Conservation (phyloP, 2,888 invertebrate genomes). For the Dendrolimus houi region DNA sequence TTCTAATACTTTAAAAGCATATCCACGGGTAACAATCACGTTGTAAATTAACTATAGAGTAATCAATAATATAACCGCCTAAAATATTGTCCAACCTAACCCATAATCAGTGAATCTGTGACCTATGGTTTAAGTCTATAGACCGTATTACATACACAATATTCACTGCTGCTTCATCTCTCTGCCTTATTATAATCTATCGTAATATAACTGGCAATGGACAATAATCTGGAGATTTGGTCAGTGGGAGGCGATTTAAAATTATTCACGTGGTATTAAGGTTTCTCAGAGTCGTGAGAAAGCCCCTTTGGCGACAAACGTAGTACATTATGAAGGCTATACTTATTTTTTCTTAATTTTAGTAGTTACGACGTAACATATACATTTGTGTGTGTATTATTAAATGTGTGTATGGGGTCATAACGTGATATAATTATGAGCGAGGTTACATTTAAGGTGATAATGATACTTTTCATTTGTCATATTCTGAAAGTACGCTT, state of each 20-base stretch:
- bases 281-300: conserved; percentile 42
- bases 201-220: neutral
- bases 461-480: no score
- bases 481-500: no score
- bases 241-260: conserved; percentile 3
- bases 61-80: conserved; percentile 37
- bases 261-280: neutral
- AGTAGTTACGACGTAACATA: neutral
- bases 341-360: conserved; percentile 17
- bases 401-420: neutral
- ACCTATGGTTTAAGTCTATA: neutral
- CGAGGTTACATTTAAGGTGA: neutral
- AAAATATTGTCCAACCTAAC: conserved; percentile 45
- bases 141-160: no score
- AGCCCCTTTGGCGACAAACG: conserved; percentile 49
- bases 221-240: neutral
- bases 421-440: neutral
- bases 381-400: neutral
- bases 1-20: neutral
- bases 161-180: no score
- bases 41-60: conserved; percentile 27
- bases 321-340: conserved; percentile 28
- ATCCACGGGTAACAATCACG: neutral
- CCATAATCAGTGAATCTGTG: conserved; percentile 23
- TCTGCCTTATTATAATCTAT: neutral